Percentiles rank a stretch among this genome's conserved stretches.
phyloP scores from a whole-genome alignment of 2,797 vertebrate species.

The Acestrorhynchus altus region DNA sequence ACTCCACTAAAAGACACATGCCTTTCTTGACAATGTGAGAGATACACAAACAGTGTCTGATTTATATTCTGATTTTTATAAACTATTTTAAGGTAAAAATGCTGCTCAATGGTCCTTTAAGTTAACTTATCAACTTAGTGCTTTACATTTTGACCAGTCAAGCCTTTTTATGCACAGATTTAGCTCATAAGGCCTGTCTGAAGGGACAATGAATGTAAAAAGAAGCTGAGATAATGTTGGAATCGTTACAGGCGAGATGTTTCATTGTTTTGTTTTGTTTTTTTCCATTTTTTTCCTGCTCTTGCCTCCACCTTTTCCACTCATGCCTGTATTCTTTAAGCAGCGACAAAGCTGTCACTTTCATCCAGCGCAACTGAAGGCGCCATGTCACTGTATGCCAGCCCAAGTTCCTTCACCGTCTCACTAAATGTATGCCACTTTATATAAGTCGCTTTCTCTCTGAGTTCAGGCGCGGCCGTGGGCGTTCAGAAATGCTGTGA shows the following conservation, averaged over 20 bases:
- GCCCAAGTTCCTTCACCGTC: constrained; percentile 12
- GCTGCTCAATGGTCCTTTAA: too few species aligned
- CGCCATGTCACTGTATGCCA: constrained; percentile 19
- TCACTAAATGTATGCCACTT: constrained; percentile 41
- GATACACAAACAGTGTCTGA: too few species aligned
- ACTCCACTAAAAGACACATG: too few species aligned
- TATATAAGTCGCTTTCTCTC: constrained; percentile 40
- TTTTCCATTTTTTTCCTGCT: not conserved
- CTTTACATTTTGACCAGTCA: constrained; percentile 1
- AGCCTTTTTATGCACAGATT: not conserved
- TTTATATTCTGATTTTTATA: too few species aligned
- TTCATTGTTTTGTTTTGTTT: not conserved
- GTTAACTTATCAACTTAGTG: not conserved
- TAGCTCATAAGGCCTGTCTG: constrained; percentile 5
- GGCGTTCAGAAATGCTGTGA: not conserved
- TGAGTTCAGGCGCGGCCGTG: not conserved
- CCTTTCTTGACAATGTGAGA: too few species aligned
- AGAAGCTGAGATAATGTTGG: constrained; percentile 16
- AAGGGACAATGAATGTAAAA: not conserved
- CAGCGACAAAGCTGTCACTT: constrained; percentile 28
- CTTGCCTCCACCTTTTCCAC: constrained; percentile 7
- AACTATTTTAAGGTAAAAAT: too few species aligned
- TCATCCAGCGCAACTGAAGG: constrained; percentile 16
- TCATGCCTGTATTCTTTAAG: constrained; percentile 12
- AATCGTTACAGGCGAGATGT: not conserved